Evolutionary conservation across 1,140 invertebrate genomes (phyloP), one percentile per base, ranked within the genome.

Genomic region (Teleopsis dalmanni): DNA sequence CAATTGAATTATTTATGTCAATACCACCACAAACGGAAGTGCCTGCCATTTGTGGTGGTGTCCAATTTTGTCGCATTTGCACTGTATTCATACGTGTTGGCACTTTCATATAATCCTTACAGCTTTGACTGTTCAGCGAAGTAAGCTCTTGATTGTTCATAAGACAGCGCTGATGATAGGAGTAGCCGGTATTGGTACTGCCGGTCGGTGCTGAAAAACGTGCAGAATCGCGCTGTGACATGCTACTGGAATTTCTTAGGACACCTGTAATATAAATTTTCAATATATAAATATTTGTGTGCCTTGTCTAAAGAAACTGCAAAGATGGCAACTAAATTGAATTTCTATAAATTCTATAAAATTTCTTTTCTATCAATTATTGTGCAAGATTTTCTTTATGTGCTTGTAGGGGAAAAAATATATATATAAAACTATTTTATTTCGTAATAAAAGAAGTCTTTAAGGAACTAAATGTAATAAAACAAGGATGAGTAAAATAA

Each of bases 141-240:
- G 46, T 29, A 7, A 38, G 34, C 36, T 38, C 34, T 10, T 48
- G 34, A 48, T 23, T 40, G 25, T 38, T 48, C 25, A 35, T 45
- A 21, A n/a, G 22, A 19, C 18, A 35, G 19, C 34, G 19, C 34
- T 46, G 35, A 35, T 56, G 35, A 56, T 57, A 38, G 21, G 55
- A 52, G 18, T 58, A 37, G 48, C 56, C 55, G 52, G 61, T 61
- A 37, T 37, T 45, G 18, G 14, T 44, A 19, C 26, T 45, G 41
- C 50, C 45, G 47, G 50, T 50, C 16, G 48, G 48, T 19, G 48
- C 48, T 16, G 51, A 53, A 29, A 49, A 37, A 41, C 51, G 47
- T 7, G 29, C 2, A 2, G 21, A 11, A 42, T 49, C 51, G 36
- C 47, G 47, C 16, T 52, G 45, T 18, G 36, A 45, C 37, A 23